These are phyloP conservation scores for Macropis europaea DNA, from an alignment of 2,888 invertebrate genomes.

Conservation along the genomic window DNA sequence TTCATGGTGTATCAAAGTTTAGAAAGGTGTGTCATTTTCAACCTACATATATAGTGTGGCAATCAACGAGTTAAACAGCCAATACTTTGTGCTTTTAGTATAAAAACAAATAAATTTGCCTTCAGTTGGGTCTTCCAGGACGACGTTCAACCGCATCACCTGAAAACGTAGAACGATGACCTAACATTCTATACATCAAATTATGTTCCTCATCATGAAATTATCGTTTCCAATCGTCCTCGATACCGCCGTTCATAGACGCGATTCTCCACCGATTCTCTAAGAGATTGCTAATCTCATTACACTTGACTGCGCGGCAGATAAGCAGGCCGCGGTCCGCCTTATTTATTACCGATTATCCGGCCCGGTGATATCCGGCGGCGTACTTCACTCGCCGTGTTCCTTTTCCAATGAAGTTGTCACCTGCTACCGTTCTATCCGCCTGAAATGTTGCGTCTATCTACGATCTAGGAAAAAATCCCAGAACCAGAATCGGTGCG, in stretches of 20 bases:
- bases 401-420: slow-evolving; percentile 27
- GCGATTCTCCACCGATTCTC: slow-evolving; percentile 7
- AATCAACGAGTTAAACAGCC: too few relatives aligned
- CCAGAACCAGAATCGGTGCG: slow-evolving; percentile 25
- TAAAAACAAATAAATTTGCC: too few relatives aligned
- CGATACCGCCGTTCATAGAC: neutral
- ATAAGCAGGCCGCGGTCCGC: slow-evolving; percentile 13
- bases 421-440: slow-evolving; percentile 10
- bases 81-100: too few relatives aligned
- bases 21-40: too few relatives aligned
- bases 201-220: too few relatives aligned
- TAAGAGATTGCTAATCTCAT: slow-evolving; percentile 32
- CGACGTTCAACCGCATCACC: too few relatives aligned
- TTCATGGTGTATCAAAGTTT: too few relatives aligned
- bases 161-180: too few relatives aligned
- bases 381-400: neutral
- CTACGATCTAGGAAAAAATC: slow-evolving; percentile 16
- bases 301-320: slow-evolving; percentile 29
- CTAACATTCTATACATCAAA: too few relatives aligned
- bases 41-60: too few relatives aligned
- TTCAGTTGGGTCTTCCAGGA: too few relatives aligned
- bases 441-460: slow-evolving; percentile 10
- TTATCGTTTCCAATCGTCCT: neutral
- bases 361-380: neutral
- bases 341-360: slow-evolving; percentile 42